Conservation (phyloP, 2,797 vertebrate species). For the Meda fulgida region DNA sequence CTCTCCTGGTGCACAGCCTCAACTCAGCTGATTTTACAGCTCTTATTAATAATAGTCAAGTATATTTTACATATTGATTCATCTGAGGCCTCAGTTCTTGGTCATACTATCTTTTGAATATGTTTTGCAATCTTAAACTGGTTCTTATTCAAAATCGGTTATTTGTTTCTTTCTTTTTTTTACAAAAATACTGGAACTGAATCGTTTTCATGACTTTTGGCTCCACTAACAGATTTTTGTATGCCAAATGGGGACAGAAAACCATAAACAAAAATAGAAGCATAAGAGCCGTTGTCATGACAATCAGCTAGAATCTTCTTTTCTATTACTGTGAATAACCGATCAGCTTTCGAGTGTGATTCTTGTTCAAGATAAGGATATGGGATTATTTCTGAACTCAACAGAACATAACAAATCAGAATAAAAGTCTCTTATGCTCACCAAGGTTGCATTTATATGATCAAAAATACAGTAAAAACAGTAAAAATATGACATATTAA, state of each 20-base stretch:
- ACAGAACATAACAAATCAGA: not conserved
- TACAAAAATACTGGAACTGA: not conserved
- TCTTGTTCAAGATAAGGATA: not conserved
- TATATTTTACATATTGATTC: not conserved
- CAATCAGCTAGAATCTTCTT: not conserved
- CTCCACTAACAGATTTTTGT: not conserved
- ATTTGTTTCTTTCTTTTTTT: too few relatives aligned
- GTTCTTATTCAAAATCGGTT: not conserved
- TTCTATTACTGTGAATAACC: not conserved
- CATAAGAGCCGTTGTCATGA: constrained; percentile 9
- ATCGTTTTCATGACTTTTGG: not conserved
- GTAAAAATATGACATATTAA: not conserved
- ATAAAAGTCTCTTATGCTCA: not conserved
- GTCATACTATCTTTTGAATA: not conserved
- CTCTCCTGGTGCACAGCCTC: not conserved
- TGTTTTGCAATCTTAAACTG: not conserved
- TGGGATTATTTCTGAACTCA: not conserved
- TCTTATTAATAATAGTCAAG: not conserved
- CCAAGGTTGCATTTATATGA: not conserved
- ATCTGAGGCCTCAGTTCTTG: not conserved
- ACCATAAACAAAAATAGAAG: not conserved
- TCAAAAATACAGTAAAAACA: not conserved
- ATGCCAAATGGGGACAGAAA: not conserved
- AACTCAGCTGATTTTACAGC: not conserved
- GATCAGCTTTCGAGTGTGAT: not conserved